Evolutionary conservation across 2,888 invertebrate species (phyloP).

Genomic region (Nymphalis polychloros): DNA sequence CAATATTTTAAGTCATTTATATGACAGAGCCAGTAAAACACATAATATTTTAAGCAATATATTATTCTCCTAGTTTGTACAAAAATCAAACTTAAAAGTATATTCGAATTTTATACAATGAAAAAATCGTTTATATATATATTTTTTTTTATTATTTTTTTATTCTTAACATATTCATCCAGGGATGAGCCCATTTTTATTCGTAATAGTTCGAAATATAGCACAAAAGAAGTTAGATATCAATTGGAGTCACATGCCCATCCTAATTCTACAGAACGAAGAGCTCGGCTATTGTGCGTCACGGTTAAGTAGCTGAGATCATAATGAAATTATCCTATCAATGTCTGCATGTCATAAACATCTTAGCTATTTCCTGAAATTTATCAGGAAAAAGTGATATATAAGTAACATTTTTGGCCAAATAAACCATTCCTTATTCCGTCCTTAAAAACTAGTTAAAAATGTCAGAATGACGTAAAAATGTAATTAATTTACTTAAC

Average conservation of each 20-base stretch:
- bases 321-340: slow-evolving; percentile 20
- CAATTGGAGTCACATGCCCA: slow-evolving; percentile 15
- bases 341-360: slow-evolving; percentile 2
- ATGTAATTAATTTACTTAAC: too few relatives aligned
- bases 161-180: too few relatives aligned
- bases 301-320: slow-evolving; percentile 26
- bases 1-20: too few relatives aligned
- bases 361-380: not conserved
- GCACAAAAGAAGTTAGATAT: slow-evolving; percentile 1
- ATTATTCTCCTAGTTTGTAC: not conserved
- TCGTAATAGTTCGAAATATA: not conserved
- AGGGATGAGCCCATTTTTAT: not conserved
- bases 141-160: too few relatives aligned
- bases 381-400: too few relatives aligned
- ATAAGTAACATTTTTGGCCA: too few relatives aligned
- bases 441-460: not conserved
- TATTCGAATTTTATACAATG: too few relatives aligned
- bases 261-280: slow-evolving; percentile 22
- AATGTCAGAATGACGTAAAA: too few relatives aligned
- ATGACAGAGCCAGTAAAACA: too few relatives aligned
- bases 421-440: too few relatives aligned
- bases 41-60: not conserved
- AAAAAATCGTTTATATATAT: too few relatives aligned
- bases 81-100: too few relatives aligned
- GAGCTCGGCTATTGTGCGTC: slow-evolving; percentile 18